phyloP scores from a whole-genome alignment of 1,140 invertebrate species.

The Solenopsis fugax region DNA sequence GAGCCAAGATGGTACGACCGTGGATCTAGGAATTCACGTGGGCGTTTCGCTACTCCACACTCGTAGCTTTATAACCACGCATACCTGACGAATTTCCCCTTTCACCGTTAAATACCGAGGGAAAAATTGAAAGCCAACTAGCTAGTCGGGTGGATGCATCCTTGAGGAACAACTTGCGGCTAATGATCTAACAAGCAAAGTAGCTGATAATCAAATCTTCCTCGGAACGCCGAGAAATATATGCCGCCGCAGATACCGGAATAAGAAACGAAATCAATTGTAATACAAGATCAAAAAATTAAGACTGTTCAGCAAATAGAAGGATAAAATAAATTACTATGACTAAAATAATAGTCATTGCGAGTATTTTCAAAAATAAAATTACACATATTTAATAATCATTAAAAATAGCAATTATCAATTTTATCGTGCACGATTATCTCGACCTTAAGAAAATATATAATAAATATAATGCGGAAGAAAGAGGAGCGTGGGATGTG shows the following conservation, averaged over 20 bases:
- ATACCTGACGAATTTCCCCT: slow-evolving; percentile 71
- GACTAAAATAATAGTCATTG: not conserved
- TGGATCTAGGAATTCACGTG: slow-evolving; percentile 80
- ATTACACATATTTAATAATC: not conserved
- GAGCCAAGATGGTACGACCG: slow-evolving; percentile 59
- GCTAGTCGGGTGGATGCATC: not conserved
- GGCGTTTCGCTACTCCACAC: slow-evolving; percentile 73
- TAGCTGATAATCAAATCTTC: not conserved
- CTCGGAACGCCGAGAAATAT: not conserved
- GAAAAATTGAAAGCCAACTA: slow-evolving; percentile 57
- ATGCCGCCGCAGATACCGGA: not conserved
- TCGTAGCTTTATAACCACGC: slow-evolving; percentile 43
- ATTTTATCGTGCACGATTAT: not conserved
- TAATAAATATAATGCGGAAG: slow-evolving; percentile 56
- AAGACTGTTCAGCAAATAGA: not conserved
- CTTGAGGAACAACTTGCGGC: not conserved
- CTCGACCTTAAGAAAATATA: slow-evolving; percentile 42
- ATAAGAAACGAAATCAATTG: not conserved
- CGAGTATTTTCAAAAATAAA: not conserved
- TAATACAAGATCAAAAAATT: not conserved
- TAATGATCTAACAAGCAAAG: not conserved
- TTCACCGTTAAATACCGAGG: slow-evolving; percentile 62
- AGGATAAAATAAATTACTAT: not conserved
- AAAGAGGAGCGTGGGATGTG: slow-evolving; percentile 56
- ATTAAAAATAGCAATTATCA: not conserved